Percentiles rank a stretch among this genome's conserved stretches.
Conservation (phyloP, 2,888 invertebrate species). For the Syrphus vitripennis region DNA sequence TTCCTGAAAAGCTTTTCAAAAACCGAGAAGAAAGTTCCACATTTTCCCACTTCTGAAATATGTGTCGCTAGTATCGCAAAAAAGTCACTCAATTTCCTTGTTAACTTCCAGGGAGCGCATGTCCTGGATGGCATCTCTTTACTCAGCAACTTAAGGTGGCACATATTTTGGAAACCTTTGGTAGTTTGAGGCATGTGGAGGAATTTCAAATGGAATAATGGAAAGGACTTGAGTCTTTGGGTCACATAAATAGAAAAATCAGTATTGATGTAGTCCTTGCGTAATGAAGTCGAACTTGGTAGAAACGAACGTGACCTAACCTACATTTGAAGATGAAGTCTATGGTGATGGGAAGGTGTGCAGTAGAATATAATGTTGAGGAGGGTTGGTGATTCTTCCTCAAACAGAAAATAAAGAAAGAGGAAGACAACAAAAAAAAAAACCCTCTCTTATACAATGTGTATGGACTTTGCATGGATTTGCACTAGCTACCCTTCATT, state of each 20-base stretch:
- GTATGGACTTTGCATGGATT: not conserved
- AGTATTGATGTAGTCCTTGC: slow-evolving; percentile 70
- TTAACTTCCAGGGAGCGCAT: not conserved
- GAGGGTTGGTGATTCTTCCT: not conserved
- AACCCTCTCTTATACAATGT: not conserved
- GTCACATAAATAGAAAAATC: slow-evolving; percentile 36
- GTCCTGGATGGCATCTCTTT: slow-evolving; percentile 37
- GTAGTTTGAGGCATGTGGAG: slow-evolving; percentile 13
- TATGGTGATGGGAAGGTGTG: slow-evolving; percentile 34
- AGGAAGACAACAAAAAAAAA: not conserved
- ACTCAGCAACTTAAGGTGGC: slow-evolving; percentile 40
- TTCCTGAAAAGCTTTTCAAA: slow-evolving; percentile 21
- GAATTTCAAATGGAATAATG: slow-evolving; percentile 47
- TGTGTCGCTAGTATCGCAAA: slow-evolving; percentile 11
- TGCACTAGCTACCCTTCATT: slow-evolving; percentile 23
- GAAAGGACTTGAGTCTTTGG: slow-evolving; percentile 50
- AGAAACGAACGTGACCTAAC: slow-evolving; percentile 60
- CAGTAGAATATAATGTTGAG: slow-evolving; percentile 12
- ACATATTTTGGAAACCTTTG: not conserved
- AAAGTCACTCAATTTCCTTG: slow-evolving; percentile 34
- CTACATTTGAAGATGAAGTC: slow-evolving; percentile 61
- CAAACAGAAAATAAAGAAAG: not conserved
- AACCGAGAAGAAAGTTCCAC: not conserved
- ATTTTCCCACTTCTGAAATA: not conserved
- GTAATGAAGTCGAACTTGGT: slow-evolving; percentile 56